A percentile compares a stretch with the other conserved stretches of the same genome.
phyloP scores from a whole-genome alignment of 1,140 invertebrate species.

The Diachasma alloeum region DNA sequence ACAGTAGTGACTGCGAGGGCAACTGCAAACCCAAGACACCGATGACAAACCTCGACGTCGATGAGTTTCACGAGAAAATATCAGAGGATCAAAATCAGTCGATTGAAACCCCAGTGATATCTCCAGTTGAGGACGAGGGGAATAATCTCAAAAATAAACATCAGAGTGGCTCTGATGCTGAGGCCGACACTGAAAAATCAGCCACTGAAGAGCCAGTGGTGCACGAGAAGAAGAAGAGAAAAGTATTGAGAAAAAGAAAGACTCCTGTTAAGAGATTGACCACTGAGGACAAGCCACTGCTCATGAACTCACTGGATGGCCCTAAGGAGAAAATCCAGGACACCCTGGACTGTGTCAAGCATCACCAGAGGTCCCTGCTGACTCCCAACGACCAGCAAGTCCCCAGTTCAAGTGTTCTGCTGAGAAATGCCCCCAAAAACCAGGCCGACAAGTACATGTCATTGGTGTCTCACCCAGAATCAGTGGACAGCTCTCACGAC shows the following conservation, averaged over 20 bases:
- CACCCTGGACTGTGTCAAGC: slow-evolving; percentile 54
- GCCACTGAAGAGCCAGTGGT: slow-evolving; percentile 60
- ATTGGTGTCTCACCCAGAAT: slow-evolving; percentile 50
- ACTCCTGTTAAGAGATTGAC: slow-evolving; percentile 48
- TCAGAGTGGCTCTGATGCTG: slow-evolving; percentile 58
- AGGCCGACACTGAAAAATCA: slow-evolving; percentile 65
- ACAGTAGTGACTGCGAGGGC: slow-evolving; percentile 40
- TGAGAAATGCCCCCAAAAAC: slow-evolving; percentile 45
- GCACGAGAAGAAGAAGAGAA: slow-evolving; percentile 58
- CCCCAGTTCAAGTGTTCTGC: slow-evolving; percentile 37
- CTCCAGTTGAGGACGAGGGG: slow-evolving; percentile 40
- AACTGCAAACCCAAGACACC: slow-evolving; percentile 60
- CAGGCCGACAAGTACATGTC: slow-evolving; percentile 46
- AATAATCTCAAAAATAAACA: slow-evolving; percentile 39
- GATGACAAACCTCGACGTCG: slow-evolving; percentile 58
- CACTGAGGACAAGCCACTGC: not conserved
- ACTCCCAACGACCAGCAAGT: slow-evolving; percentile 53
- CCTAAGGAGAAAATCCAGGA: slow-evolving; percentile 31
- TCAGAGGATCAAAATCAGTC: slow-evolving; percentile 21
- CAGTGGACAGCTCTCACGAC: slow-evolving; percentile 45
- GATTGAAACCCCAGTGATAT: slow-evolving; percentile 38
- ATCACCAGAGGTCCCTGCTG: slow-evolving; percentile 53
- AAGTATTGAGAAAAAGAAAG: slow-evolving; percentile 60
- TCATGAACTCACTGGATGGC: not conserved
- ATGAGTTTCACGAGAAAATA: slow-evolving; percentile 38